A percentile compares a stretch with the other conserved stretches of the same genome.
These are phyloP conservation scores for Enteromius trimaculatus DNA, from an alignment of 2,797 vertebrate species.

Conservation along the genomic window DNA sequence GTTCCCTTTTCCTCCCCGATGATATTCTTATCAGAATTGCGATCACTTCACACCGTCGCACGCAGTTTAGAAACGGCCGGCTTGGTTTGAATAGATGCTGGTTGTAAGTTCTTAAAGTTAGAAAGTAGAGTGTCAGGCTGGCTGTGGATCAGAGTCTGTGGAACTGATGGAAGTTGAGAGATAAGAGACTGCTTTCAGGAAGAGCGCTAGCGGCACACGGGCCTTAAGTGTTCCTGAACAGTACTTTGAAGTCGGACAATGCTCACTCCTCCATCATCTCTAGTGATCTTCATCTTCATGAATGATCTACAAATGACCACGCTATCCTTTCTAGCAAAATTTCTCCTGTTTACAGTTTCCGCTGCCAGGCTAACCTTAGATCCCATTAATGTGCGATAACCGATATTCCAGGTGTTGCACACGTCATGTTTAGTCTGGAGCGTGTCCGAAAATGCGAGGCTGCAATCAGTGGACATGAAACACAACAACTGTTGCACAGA, in stretches of 20 bases:
- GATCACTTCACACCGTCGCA: conserved; percentile 69
- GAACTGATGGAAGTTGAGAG: conserved; percentile 71
- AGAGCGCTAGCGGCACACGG: conserved; percentile 68
- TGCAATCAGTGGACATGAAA: conserved; percentile 32
- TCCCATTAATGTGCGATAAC: conserved; percentile 31
- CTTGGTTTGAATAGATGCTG: conserved; percentile 69
- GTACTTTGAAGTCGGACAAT: conserved; percentile 65
- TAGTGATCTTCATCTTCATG: conserved; percentile 29
- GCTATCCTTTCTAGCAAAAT: conserved; percentile 54
- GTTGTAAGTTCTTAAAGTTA: conserved; percentile 53
- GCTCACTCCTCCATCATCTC: conserved; percentile 50
- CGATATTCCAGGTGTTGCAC: conserved; percentile 33
- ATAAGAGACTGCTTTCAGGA: conserved; percentile 72
- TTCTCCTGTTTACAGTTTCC: conserved; percentile 47
- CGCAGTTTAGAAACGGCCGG: conserved; percentile 75
- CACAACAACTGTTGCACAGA: conserved; percentile 34
- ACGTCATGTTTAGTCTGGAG: conserved; percentile 52
- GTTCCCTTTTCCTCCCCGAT: conserved; percentile 59
- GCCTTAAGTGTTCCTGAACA: conserved; percentile 69
- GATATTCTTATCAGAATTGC: conserved; percentile 72
- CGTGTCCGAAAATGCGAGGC: conserved; percentile 34
- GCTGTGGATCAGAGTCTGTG: conserved; percentile 65
- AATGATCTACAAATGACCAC: conserved; percentile 45
- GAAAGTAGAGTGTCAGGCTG: conserved; percentile 58
- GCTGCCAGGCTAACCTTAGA: conserved; percentile 56